These are phyloP conservation scores for Pelecanus crispus DNA, from an alignment of 2,113 vertebrate species.

Conservation along the genomic window DNA sequence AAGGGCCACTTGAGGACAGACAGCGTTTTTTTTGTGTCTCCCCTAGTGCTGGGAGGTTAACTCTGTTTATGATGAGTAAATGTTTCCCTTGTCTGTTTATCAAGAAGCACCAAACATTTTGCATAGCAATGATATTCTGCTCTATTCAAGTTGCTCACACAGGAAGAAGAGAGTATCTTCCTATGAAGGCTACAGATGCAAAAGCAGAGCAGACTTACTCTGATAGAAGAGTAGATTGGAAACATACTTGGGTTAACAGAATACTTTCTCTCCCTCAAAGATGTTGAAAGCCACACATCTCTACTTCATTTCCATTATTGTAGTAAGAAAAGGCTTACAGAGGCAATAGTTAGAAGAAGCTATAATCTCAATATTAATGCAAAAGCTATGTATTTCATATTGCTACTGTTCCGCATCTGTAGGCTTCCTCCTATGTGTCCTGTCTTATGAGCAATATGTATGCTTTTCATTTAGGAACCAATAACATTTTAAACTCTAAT, in stretches of 20 bases:
- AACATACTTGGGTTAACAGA: neutral
- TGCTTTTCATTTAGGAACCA: conserved; percentile 43
- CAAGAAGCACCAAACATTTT: neutral
- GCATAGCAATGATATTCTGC: neutral
- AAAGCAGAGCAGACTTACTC: neutral
- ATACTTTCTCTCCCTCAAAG: neutral
- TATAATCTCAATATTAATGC: neutral
- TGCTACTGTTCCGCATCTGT: neutral
- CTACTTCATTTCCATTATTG: neutral
- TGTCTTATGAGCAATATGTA: neutral
- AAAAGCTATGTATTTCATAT: neutral
- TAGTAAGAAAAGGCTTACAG: neutral
- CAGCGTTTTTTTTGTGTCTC: neutral
- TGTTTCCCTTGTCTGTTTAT: neutral
- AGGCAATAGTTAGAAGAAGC: neutral
- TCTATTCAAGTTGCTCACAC: neutral
- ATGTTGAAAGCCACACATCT: neutral
- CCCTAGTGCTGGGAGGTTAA: neutral
- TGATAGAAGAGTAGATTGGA: neutral
- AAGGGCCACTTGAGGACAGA: neutral
- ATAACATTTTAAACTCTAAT: neutral
- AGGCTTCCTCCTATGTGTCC: neutral
- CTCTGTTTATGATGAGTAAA: neutral
- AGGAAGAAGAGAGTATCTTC: neutral
- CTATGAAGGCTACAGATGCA: neutral